phyloP scores from a whole-genome alignment of 1,140 invertebrate species.

The Acyrthosiphon pisum region DNA sequence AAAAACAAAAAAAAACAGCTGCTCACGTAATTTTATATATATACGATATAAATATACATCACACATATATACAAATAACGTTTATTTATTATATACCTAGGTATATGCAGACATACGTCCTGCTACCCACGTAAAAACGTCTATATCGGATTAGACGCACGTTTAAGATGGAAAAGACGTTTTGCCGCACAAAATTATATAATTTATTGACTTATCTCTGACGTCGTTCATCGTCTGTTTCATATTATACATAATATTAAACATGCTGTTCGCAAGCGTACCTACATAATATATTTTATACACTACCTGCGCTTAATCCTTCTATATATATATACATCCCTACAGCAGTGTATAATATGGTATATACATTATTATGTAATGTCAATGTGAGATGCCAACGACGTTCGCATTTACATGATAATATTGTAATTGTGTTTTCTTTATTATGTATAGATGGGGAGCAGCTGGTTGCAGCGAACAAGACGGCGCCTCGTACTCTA shows the following conservation, averaged over 20 bases:
- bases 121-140: background rate
- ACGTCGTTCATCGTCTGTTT: background rate
- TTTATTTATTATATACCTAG: background rate
- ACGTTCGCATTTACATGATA: background rate
- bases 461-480: background rate
- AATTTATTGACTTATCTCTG: background rate
- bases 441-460: background rate
- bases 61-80: background rate
- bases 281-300: background rate
- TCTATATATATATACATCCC: background rate
- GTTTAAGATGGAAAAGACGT: background rate
- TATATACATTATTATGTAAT: too few relatives aligned
- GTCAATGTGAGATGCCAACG: background rate
- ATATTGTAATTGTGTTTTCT: background rate
- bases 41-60: background rate
- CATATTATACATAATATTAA: background rate
- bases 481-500: background rate
- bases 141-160: background rate
- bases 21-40: background rate
- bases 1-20: background rate
- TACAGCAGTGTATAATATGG: background rate
- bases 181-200: constrained; percentile 1
- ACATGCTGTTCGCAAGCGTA: background rate
- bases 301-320: background rate
- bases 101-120: background rate